Evolutionary conservation across 2,888 invertebrate species (phyloP).

Genomic region (Dioctria rufipes): DNA sequence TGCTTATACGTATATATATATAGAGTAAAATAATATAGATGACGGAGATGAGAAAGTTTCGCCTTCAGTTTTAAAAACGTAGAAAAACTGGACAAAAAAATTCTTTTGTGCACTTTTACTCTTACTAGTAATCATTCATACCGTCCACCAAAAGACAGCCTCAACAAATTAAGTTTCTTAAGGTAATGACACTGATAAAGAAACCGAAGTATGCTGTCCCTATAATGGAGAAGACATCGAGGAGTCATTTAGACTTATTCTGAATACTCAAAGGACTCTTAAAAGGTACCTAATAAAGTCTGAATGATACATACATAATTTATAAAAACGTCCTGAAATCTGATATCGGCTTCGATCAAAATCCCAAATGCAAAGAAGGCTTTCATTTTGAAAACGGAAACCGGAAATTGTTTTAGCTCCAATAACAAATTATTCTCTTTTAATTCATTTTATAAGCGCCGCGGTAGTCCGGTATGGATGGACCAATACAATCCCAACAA

Average conservation of each 20-base stretch:
- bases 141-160: not conserved
- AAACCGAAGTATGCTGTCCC: not conserved
- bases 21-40: not conserved
- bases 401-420: conserved; percentile 7
- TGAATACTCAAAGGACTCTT: not conserved
- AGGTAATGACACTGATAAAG: conserved; percentile 44
- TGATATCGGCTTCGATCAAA: conserved; percentile 4
- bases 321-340: conserved; percentile 2
- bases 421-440: conserved; percentile 29
- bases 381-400: not conserved
- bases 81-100: not conserved
- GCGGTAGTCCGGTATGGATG: not conserved
- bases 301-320: no score
- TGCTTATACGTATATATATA: not conserved
- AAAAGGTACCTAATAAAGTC: not conserved
- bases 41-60: not conserved
- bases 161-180: conserved; percentile 41
- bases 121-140: not conserved
- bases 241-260: not conserved
- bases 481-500: no score
- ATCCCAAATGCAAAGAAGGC: conserved; percentile 6
- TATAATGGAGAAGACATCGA: not conserved
- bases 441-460: conserved; percentile 14
- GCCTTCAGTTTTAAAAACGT: not conserved
- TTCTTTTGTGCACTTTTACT: conserved; percentile 11